Percentiles rank a stretch among this genome's conserved stretches.
phyloP scores from a whole-genome alignment of 2,888 invertebrate genomes.

The Scotopteryx bipunctaria region DNA sequence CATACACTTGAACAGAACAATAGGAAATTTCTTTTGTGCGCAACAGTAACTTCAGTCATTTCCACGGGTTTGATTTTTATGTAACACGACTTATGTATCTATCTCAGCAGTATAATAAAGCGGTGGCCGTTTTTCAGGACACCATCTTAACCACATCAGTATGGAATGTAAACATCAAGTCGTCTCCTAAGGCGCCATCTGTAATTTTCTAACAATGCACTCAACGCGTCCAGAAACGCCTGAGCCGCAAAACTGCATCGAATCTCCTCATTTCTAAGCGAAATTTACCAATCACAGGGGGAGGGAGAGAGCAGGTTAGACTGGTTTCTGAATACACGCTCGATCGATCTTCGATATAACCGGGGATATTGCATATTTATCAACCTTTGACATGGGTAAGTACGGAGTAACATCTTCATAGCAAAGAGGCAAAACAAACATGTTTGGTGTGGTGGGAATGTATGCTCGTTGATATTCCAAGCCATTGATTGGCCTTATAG shows the following conservation, averaged over 20 bases:
- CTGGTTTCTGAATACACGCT: conserved; percentile 66
- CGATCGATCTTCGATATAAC: conserved; percentile 76
- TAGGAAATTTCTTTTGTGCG: too few relatives aligned
- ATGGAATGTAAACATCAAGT: conserved; percentile 79
- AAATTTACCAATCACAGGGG: conserved; percentile 15
- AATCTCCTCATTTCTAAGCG: conserved; percentile 8
- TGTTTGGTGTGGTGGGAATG: conserved; percentile 49
- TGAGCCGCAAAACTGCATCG: conserved; percentile 40
- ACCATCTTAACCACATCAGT: conserved; percentile 51
- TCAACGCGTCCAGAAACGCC: conserved; percentile 59
- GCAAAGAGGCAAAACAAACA: conserved; percentile 72
- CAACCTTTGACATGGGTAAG: conserved; percentile 82
- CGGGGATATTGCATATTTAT: conserved; percentile 81
- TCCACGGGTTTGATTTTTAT: too few relatives aligned
- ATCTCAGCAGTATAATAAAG: too few relatives aligned
- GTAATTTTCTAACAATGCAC: conserved; percentile 79
- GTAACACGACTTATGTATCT: too few relatives aligned
- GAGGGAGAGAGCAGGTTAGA: conserved; percentile 37
- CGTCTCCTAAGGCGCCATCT: conserved; percentile 81
- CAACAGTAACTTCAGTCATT: too few relatives aligned
- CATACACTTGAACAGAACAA: too few relatives aligned
- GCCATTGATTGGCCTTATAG: too few relatives aligned
- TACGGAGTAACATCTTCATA: conserved; percentile 81
- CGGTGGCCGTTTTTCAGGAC: conserved; percentile 44
- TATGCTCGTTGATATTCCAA: conserved; percentile 16